Percentiles rank a stretch among this genome's conserved stretches.
These are phyloP conservation scores for Rhopalosiphum nymphaeae DNA, from an alignment of 2,888 invertebrate genomes.

Conservation along the genomic window DNA sequence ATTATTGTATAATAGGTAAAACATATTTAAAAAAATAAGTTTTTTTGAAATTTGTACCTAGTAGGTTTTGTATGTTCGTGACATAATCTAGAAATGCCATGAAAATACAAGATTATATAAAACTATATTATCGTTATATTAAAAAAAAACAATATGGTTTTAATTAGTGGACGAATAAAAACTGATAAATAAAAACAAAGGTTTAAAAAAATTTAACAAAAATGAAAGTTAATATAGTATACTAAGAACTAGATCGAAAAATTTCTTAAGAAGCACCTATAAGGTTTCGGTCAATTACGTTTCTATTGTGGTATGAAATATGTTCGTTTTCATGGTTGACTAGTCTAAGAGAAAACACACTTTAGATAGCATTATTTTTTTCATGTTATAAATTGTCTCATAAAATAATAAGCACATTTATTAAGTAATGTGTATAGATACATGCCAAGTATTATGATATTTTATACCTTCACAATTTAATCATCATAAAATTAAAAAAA, in stretches of 20 bases:
- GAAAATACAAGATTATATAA: background rate
- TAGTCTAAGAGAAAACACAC: slow-evolving; percentile 41
- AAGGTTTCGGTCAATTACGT: slow-evolving; percentile 48
- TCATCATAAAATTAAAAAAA: background rate
- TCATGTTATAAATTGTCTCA: background rate
- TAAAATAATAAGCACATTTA: background rate
- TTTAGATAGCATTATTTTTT: background rate
- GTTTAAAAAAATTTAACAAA: background rate
- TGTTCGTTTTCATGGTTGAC: slow-evolving; percentile 47
- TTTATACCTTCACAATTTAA: background rate
- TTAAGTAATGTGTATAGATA: background rate
- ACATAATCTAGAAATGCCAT: background rate
- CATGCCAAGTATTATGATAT: background rate
- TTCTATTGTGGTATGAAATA: slow-evolving; percentile 46
- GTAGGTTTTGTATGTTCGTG: background rate
- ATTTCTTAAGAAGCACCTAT: slow-evolving; percentile 53
- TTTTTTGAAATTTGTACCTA: background rate
- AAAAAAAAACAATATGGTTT: background rate
- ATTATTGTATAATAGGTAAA: background rate
- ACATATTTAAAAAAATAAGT: background rate
- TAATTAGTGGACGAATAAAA: background rate
- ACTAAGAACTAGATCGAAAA: background rate
- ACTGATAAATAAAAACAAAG: slow-evolving; percentile 7
- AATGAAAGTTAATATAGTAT: slow-evolving; percentile 19
- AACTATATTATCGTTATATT: background rate